Conservation (phyloP, 1,140 invertebrate species). For the Latrodectus geometricus region DNA sequence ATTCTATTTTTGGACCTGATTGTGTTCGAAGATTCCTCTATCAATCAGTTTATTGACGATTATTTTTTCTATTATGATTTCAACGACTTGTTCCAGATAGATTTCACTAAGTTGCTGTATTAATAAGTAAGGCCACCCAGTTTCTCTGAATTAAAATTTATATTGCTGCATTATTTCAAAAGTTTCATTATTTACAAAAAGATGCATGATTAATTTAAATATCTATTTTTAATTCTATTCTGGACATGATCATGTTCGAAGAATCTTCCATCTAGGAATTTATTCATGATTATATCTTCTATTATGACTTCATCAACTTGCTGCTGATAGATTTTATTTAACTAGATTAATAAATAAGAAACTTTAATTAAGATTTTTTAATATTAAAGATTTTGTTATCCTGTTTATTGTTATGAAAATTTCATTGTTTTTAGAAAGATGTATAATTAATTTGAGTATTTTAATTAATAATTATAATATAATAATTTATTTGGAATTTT, state of each 20-base stretch:
- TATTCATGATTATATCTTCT: conserved; percentile 5
- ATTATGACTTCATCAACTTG: conserved; percentile 5
- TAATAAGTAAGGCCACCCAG: not conserved
- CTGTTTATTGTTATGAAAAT: no score
- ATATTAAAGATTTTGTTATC: no score
- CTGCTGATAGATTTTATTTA: conserved; percentile 14
- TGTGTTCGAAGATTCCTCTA: conserved; percentile 30
- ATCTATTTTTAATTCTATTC: conserved; percentile 1
- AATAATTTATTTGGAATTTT: no score
- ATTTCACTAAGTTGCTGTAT: conserved; percentile 25
- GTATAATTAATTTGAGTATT: no score
- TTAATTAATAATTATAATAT: no score
- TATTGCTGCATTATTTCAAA: no score
- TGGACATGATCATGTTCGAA: conserved; percentile 36
- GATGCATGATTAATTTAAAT: not conserved
- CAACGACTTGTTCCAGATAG: conserved; percentile 12
- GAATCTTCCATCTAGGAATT: conserved; percentile 19
- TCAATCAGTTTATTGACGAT: conserved; percentile 23
- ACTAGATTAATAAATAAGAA: not conserved
- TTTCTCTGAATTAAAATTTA: no score
- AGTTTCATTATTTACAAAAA: not conserved
- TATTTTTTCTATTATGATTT: conserved; percentile 30
- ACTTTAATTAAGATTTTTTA: no score
- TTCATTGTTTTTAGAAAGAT: no score
- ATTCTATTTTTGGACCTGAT: conserved; percentile 40